A percentile compares a stretch with the other conserved stretches of the same genome.
These are phyloP conservation scores for Ecliptopera silaceata DNA, from an alignment of 2,888 invertebrate species.

Conservation along the genomic window DNA sequence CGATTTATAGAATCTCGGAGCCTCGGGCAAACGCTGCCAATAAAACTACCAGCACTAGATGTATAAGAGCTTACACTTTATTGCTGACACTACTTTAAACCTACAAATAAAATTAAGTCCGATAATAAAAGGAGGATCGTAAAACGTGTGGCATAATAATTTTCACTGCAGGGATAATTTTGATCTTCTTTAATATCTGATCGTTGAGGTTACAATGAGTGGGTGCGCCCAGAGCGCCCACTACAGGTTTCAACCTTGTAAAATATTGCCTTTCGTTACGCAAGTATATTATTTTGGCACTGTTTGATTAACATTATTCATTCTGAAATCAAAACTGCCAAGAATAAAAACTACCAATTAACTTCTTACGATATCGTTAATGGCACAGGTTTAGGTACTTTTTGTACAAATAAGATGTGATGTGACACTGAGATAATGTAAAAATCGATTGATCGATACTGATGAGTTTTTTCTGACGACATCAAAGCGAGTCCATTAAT, in stretches of 20 bases:
- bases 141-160: not conserved
- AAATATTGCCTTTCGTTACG: constrained; percentile 10
- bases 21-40: constrained; percentile 5
- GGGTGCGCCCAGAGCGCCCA: constrained; percentile 47
- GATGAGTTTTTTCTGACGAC: constrained; percentile 32
- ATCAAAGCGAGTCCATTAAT: constrained; percentile 35
- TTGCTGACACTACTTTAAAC: not conserved
- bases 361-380: constrained; percentile 5
- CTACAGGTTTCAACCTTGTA: constrained; percentile 29
- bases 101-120: not conserved
- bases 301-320: not conserved
- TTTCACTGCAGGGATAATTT: not conserved
- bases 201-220: constrained; percentile 43
- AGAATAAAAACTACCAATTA: constrained; percentile 5
- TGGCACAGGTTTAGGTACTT: constrained; percentile 23
- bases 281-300: constrained; percentile 10
- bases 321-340: not conserved
- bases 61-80: constrained; percentile 6
- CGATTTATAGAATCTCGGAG: not conserved
- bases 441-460: constrained; percentile 31
- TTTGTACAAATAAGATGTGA: constrained; percentile 25
- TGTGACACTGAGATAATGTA: constrained; percentile 31
- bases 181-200: constrained; percentile 5
- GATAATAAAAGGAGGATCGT: not conserved
- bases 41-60: constrained; percentile 17